Base-by-base conservation (phyloP, 2,797 vertebrate genomes). In the Poliocrania exsul region DNA sequence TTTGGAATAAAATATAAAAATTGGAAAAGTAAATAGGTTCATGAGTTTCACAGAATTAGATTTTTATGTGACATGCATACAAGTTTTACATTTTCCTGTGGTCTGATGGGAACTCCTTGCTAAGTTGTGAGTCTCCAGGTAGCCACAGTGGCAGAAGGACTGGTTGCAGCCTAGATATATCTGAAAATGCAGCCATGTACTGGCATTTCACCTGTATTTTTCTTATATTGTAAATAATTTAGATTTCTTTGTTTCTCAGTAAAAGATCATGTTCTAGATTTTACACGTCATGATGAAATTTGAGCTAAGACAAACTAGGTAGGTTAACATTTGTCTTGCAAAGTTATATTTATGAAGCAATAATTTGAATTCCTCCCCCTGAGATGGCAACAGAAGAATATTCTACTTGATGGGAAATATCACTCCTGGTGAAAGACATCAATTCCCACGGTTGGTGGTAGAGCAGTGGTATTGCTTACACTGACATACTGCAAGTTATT, bases 31-130 rank as follows among this genome's bases (percentile, higher is more conserved):
- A 81, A 74, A 73, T 26, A 13, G 6, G 3, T 7, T 80, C 0
- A 1, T 37, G 26, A 56, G 5, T 89, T 71, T 74, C 44, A 58
- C 25, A 79, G 13, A 60, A 44, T 71, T 56, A 23, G 16, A 28
- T 65, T 89, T 77, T 71, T 54, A 1, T 72, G 8, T 50, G 6
- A 0, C 21, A 2, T 29, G 11, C 16, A 42, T 42, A 4, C 0
- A 0, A 31, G 15, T 38, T 33, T 70, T 69, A 8, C 51, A n/a
- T 67, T 37, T 23, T 3, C 24, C 12, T 19, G 14, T 66, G 37
- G 77, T 66, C 35, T 82, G 23, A 51, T 33, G 38, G 23, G 9
- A n/a, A 6, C 28, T 62, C 17, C 3, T 42, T 24, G 29, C 9
- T 38, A 25, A 50, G 8, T 29, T 67, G 15, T 58, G 35, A 38